Conservation (phyloP, 2,113 vertebrate genomes). For the Carlito syrichta region DNA sequence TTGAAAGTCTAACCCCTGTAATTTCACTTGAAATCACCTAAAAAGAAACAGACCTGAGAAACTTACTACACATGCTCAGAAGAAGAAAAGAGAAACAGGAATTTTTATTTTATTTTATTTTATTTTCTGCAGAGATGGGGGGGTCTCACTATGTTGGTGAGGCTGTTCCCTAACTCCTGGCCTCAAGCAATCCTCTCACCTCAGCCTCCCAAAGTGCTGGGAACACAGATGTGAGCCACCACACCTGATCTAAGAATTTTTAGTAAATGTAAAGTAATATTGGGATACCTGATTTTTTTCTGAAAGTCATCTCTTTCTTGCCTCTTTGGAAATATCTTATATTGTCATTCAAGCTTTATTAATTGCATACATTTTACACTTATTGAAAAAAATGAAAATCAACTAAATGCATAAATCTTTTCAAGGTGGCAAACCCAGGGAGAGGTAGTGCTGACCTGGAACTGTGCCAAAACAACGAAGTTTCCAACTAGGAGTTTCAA, state of each 20-base stretch:
- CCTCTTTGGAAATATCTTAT: not conserved
- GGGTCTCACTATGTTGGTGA: no score
- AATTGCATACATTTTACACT: not conserved
- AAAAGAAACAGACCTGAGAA: not conserved
- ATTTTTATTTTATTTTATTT: not conserved
- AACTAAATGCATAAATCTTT: not conserved
- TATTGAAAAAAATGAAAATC: not conserved
- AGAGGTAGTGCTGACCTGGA: not conserved
- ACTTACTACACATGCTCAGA: not conserved
- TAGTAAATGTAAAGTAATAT: not conserved
- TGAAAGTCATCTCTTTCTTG: not conserved
- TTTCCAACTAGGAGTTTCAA: not conserved
- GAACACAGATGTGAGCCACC: no score
- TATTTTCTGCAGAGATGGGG: not conserved
- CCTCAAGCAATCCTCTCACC: no score
- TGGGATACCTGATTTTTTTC: not conserved
- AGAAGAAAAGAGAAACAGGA: not conserved
- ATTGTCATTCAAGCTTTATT: not conserved
- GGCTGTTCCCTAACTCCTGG: no score
- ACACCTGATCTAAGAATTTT: not conserved
- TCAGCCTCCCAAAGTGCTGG: no score
- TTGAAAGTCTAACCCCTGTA: not conserved
- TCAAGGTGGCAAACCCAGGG: not conserved
- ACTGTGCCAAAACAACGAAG: not conserved
- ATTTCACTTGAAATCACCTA: not conserved